phyloP scores from a whole-genome alignment of 1,140 invertebrate species.

The Trialeurodes vaporariorum region DNA sequence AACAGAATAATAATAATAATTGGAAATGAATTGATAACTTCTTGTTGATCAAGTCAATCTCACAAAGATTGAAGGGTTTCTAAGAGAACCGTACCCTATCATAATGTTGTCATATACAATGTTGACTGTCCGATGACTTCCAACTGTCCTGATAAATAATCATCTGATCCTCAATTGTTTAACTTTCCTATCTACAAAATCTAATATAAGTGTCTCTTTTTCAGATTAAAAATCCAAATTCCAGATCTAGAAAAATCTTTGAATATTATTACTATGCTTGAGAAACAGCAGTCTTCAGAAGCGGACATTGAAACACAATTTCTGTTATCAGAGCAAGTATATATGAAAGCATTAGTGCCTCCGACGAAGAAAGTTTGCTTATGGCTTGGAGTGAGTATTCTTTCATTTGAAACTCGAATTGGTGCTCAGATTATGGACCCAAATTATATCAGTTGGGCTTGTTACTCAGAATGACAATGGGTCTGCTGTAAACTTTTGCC shows the following conservation, averaged over 20 bases:
- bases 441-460: too few relatives aligned
- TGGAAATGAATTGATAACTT: too few relatives aligned
- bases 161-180: neutral
- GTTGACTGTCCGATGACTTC: neutral
- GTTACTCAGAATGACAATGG: too few relatives aligned
- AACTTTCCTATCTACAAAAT: neutral
- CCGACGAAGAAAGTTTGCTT: slow-evolving; percentile 89
- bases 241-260: slow-evolving; percentile 85
- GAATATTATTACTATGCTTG: slow-evolving; percentile 83
- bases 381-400: slow-evolving; percentile 73
- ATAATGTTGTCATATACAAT: neutral
- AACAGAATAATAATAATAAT: too few relatives aligned
- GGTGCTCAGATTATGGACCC: too few relatives aligned
- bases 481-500: too few relatives aligned
- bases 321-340: slow-evolving; percentile 90
- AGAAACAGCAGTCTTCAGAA: slow-evolving; percentile 47
- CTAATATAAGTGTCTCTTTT: too few relatives aligned
- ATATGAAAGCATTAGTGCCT: slow-evolving; percentile 73
- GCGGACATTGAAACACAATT: slow-evolving; percentile 77
- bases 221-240: slow-evolving; percentile 68
- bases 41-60: too few relatives aligned
- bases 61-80: neutral
- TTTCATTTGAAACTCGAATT: too few relatives aligned
- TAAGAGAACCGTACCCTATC: neutral
- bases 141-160: neutral